These are phyloP conservation scores for Drosophila sordidula DNA, from an alignment of 2,888 invertebrate genomes.

Conservation along the genomic window DNA sequence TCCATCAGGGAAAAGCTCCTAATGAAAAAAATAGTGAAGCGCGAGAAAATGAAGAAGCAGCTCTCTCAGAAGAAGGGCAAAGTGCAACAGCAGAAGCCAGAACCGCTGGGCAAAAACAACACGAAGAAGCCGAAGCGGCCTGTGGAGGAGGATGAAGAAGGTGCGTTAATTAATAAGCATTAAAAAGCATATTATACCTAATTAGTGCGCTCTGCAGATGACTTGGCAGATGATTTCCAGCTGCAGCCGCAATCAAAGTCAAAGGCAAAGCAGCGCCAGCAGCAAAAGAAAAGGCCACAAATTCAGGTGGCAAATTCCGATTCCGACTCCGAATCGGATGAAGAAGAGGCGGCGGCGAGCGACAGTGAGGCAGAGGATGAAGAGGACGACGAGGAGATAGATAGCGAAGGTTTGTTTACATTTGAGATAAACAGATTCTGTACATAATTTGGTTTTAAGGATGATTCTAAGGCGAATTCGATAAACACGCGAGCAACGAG, in stretches of 20 bases:
- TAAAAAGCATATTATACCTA: neutral
- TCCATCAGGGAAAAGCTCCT: constrained; percentile 88
- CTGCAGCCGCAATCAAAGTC: constrained; percentile 63
- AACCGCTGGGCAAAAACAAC: constrained; percentile 39
- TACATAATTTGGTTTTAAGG: constrained; percentile 55
- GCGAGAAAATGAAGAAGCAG: constrained; percentile 90
- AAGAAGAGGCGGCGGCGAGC: constrained; percentile 23
- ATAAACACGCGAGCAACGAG: constrained; percentile 77
- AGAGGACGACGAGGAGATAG: constrained; percentile 28
- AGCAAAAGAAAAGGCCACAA: constrained; percentile 65
- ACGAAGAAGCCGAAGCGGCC: constrained; percentile 41
- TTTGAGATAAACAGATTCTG: neutral
- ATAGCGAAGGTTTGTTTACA: constrained; percentile 32
- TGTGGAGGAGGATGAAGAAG: constrained; percentile 42
- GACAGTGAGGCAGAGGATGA: constrained; percentile 39
- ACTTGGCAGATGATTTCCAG: constrained; percentile 74
- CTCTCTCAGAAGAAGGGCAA: constrained; percentile 87
- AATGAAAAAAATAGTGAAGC: constrained; percentile 91
- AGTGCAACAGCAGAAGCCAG: constrained; percentile 20
- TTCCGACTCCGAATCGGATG: constrained; percentile 56
- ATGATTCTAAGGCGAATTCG: constrained; percentile 89
- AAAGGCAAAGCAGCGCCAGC: constrained; percentile 44
- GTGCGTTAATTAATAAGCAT: constrained; percentile 28
- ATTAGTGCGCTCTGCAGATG: constrained; percentile 48
- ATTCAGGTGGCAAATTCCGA: constrained; percentile 78